Evolutionary conservation across 2,888 invertebrate genomes (phyloP), one percentile per base, ranked within the genome.

Genomic region (Notodonta ziczac): DNA sequence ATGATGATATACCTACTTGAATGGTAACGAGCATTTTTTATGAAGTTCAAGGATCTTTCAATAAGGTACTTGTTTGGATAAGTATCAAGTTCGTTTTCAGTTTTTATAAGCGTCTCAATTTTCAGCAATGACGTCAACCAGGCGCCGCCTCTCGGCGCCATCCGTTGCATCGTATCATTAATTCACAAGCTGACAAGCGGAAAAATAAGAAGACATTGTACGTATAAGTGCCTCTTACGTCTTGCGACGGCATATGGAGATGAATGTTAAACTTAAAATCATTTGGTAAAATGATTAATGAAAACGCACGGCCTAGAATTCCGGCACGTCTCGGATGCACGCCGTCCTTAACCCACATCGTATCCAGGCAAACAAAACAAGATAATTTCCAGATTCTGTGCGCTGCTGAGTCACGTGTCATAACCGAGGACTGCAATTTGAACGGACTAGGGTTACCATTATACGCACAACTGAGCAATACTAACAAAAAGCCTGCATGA

Each of bases 261-360:
- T 67, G 63, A 67, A 78, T 69, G 63, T 59, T 59, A 67, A 24
- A 68, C 63, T 62, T 66, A 69, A 67, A 58, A 71, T 69, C 61
- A 63, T 74, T 73, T 70, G 73, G 65, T 66, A 58, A 63, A 71
- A 76, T 76, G 74, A 77, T 74, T 69, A 73, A 82, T 73, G 73
- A 61, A 66, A 71, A 70, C 59, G 66, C 68, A 68, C 65, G 60
- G 61, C 63, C 62, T 67, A 73, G 69, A 73, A 73, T 68, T 66
- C 63, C 69, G 65, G 58, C 63, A 61, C 62, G 65, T 62, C 24
- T 24, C 58, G 66, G 63, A 70, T 42, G 68, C 63, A 71, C 58
- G 54, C 54, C 57, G 76, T 66, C 82, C 78, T 82, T 81, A 78
- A 81, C 78, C 77, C 58, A 79, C 67, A 76, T 81, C 59, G 61